Percentiles rank a stretch among this genome's conserved stretches.
Evolutionary conservation across 2,113 vertebrate species (phyloP).

Genomic region (Bungarus multicinctus): DNA sequence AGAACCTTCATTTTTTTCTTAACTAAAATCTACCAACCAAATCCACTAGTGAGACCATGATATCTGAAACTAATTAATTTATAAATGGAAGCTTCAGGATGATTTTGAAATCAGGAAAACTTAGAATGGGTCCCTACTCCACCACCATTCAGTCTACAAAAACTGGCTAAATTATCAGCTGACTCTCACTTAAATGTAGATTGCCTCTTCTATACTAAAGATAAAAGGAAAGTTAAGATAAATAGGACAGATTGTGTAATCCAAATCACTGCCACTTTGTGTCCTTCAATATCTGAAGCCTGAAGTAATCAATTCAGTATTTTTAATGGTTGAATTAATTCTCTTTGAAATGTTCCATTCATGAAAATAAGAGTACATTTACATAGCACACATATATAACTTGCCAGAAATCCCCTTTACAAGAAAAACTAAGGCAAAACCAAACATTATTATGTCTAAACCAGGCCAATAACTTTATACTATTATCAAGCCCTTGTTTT

Average conservation of each 20-base stretch:
- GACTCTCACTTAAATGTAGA: neutral
- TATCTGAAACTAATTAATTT: neutral
- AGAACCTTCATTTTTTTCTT: constrained; percentile 11
- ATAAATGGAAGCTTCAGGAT: neutral
- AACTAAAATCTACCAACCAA: neutral
- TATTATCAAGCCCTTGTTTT: constrained; percentile 11
- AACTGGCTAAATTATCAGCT: neutral
- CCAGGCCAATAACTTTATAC: constrained; percentile 18
- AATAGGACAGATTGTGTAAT: neutral
- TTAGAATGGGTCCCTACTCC: neutral
- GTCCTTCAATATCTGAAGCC: neutral
- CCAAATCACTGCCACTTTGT: neutral
- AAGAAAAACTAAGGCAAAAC: neutral
- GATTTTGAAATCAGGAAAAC: neutral
- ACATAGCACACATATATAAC: neutral
- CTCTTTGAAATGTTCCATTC: neutral
- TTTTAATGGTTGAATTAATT: neutral
- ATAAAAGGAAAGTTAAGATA: neutral
- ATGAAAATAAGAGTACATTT: neutral
- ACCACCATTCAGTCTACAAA: neutral
- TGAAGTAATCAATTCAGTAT: neutral
- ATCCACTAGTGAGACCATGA: neutral
- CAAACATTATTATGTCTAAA: constrained; percentile 1
- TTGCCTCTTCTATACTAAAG: neutral
- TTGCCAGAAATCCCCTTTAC: neutral